Evolutionary conservation across 2,888 invertebrate genomes (phyloP).

Genomic region (Mycalesis mineus): DNA sequence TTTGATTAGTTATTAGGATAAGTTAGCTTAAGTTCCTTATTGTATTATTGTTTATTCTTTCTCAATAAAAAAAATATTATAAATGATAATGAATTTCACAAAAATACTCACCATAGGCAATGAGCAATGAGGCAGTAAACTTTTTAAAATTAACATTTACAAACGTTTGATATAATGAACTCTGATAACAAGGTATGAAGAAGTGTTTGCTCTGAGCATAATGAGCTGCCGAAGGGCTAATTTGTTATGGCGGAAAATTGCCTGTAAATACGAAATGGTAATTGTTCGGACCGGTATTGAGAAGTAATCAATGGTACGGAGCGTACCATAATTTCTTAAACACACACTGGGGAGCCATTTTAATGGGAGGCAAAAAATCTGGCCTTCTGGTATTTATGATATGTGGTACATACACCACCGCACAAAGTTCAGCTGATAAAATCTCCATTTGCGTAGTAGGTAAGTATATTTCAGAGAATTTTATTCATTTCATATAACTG

Average conservation of each 20-base stretch:
- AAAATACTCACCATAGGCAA: no score
- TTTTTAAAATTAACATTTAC: background rate
- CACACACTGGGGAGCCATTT: conserved; percentile 31
- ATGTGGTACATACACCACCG: background rate
- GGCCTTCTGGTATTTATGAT: conserved; percentile 5
- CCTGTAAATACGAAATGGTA: conserved; percentile 57
- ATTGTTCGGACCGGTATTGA: conserved; percentile 37
- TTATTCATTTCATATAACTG: no score
- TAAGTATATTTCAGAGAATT: no score
- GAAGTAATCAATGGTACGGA: conserved; percentile 26
- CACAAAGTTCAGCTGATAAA: background rate
- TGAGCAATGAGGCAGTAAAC: no score
- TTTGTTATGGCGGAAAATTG: conserved; percentile 47
- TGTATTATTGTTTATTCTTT: no score
- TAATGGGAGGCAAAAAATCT: conserved; percentile 7
- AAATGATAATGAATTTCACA: no score
- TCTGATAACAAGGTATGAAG: conserved; percentile 10
- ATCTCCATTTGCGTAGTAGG: no score
- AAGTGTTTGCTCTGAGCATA: conserved; percentile 20
- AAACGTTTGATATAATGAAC: background rate
- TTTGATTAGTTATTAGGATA: no score
- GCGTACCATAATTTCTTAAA: conserved; percentile 45
- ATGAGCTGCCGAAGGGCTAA: conserved; percentile 20
- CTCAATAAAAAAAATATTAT: no score
- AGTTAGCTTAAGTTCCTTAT: no score